Conservation (phyloP, 2,888 invertebrate genomes). For the Melanostoma mellinum region DNA sequence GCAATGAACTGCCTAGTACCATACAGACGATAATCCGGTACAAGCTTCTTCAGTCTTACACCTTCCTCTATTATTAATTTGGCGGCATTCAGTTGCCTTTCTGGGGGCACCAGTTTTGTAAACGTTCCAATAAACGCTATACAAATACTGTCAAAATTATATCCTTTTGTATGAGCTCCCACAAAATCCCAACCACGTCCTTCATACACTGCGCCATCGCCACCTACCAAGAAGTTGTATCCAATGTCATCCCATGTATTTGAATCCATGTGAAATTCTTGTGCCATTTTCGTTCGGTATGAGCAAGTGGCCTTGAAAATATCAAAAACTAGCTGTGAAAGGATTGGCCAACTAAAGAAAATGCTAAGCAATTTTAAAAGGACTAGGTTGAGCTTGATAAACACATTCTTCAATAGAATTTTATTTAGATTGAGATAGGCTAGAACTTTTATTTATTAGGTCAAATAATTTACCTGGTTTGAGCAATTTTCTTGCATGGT, state of each 20-base stretch:
- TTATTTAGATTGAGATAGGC: too few species aligned
- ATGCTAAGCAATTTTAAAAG: too few species aligned
- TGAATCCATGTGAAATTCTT: slow-evolving; percentile 87
- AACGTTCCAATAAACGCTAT: slow-evolving; percentile 89
- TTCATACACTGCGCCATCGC: slow-evolving; percentile 88
- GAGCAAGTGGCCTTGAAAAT: slow-evolving; percentile 83
- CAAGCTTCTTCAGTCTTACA: slow-evolving; percentile 84
- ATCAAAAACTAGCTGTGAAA: background rate
- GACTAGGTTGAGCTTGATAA: too few species aligned
- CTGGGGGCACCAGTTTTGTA: slow-evolving; percentile 83
- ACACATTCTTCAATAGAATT: too few species aligned
- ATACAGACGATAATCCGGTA: slow-evolving; percentile 85
- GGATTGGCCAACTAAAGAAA: background rate
- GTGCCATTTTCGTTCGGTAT: slow-evolving; percentile 82
- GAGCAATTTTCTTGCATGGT: slow-evolving; percentile 86
- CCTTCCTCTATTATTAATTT: slow-evolving; percentile 85
- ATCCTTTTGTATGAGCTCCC: slow-evolving; percentile 88
- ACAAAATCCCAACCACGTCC: slow-evolving; percentile 89
- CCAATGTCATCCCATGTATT: slow-evolving; percentile 87
- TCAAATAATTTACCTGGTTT: slow-evolving; percentile 81
- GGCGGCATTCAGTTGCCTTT: slow-evolving; percentile 84
- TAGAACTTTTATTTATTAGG: background rate
- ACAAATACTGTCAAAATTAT: slow-evolving; percentile 86
- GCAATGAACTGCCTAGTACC: slow-evolving; percentile 87
- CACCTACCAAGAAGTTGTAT: slow-evolving; percentile 91